Evolutionary conservation across 2,888 invertebrate species (phyloP), one percentile per base, ranked within the genome.

Genomic region (Halictus quadricinctus): DNA sequence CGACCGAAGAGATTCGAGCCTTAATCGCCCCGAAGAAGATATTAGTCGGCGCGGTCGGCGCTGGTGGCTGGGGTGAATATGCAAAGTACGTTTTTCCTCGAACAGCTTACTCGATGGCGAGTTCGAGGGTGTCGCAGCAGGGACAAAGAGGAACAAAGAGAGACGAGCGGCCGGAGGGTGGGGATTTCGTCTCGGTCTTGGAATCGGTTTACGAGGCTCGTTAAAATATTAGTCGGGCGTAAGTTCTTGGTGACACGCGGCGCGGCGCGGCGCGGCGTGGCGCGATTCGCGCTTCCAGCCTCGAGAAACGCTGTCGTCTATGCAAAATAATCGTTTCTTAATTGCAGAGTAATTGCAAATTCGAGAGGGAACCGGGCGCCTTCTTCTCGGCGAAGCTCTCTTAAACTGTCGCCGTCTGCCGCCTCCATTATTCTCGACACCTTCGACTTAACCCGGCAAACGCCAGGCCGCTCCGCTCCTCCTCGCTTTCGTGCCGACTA

Each of bases 301-400:
- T 48, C 82, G 83, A 74, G 85, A 76, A 76, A 76, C 87, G 88
- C 72, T 87, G 85, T 88, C 88, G 88, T 90, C 93, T 94, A 94
- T 94, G 94, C 93, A 93, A 94, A 94, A 94, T 94, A 94, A 94
- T 94, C 94, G 94, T 92, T 94, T 94, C 94, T 94, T 94, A 94
- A 94, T 94, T 94, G 93, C 93, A 85, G 92, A 93, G 93, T 94
- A 94, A 94, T 94, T 94, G 93, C 91, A 90, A 92, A 93, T 93
- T 93, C 92, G 54, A 54, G 89, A 90, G 90, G 88, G 89, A 76
- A 83, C 81, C 74, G 79, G 25, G 64, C 75, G 73, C 64, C 66
- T 74, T 66, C 76, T 77, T 43, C 80, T 54, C 72, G 69, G 12
- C 73, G 69, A 25, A 58, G 29, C 80, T 87, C 89, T 90, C 82